Conservation (phyloP, 2,888 invertebrate species). For the Xestia ashworthii region DNA sequence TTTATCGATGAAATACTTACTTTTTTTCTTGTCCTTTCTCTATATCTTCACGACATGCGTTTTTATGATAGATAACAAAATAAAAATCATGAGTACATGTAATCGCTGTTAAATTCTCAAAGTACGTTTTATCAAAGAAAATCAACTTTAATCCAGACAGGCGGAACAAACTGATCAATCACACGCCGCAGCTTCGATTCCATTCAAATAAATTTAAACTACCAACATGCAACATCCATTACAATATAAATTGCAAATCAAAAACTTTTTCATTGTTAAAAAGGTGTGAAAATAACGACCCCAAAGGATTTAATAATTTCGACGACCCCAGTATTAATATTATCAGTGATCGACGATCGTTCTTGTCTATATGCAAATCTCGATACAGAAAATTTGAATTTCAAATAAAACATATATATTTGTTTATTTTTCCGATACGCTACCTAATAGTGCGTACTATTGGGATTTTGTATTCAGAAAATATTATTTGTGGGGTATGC, state of each 20-base stretch:
- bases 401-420: constrained; percentile 83
- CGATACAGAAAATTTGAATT: constrained; percentile 84
- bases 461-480: constrained; percentile 81
- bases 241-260: constrained; percentile 65
- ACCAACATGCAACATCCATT: constrained; percentile 47
- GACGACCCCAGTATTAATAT: constrained; percentile 80
- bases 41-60: not conserved
- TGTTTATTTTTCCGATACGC: constrained; percentile 85
- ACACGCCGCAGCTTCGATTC: constrained; percentile 12
- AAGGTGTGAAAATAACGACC: constrained; percentile 72
- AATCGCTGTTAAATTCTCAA: not conserved
- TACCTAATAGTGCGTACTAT: constrained; percentile 81
- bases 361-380: constrained; percentile 89
- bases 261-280: constrained; percentile 67
- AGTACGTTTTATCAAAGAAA: not conserved
- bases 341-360: constrained; percentile 83
- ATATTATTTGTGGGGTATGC: constrained; percentile 68
- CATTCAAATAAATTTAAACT: constrained; percentile 40
- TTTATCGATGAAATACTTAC: not conserved
- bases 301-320: constrained; percentile 71
- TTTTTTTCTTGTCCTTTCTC: not conserved
- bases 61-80: not conserved
- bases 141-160: constrained; percentile 15
- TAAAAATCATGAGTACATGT: not conserved
- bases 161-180: constrained; percentile 53